Evolutionary conservation across 2,113 vertebrate species (phyloP).

Genomic region (Alouatta palliata): DNA sequence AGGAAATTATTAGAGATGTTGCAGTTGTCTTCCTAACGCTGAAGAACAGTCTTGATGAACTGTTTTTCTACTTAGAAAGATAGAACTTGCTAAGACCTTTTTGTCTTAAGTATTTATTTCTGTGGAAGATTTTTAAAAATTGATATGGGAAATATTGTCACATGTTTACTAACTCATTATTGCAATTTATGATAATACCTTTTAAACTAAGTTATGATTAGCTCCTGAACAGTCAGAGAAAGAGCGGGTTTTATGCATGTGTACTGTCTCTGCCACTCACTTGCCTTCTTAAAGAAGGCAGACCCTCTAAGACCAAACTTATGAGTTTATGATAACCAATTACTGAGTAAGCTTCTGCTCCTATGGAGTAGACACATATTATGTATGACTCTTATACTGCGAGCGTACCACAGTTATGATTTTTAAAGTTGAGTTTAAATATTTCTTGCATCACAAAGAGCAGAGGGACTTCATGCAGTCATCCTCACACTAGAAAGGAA

Average conservation of each 20-base stretch:
- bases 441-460: not conserved
- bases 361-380: not conserved
- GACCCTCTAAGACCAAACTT: not conserved
- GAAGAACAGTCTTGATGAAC: not conserved
- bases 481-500: not conserved
- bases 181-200: not conserved
- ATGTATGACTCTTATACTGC: not conserved
- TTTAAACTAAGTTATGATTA: constrained; percentile 9
- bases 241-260: not conserved
- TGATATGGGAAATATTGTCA: not conserved
- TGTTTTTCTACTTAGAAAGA: not conserved
- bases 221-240: not conserved
- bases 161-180: not conserved
- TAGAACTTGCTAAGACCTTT: not conserved
- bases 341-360: not conserved
- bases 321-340: not conserved
- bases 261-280: not conserved
- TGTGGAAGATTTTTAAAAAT: not conserved
- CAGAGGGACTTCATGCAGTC: not conserved
- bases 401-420: not conserved
- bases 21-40: not conserved
- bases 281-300: not conserved
- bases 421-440: constrained; percentile 1
- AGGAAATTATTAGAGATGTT: not conserved
- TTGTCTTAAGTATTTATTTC: constrained; percentile 12